These are phyloP conservation scores for Perca fluviatilis DNA, from an alignment of 2,113 vertebrate genomes.

Conservation along the genomic window DNA sequence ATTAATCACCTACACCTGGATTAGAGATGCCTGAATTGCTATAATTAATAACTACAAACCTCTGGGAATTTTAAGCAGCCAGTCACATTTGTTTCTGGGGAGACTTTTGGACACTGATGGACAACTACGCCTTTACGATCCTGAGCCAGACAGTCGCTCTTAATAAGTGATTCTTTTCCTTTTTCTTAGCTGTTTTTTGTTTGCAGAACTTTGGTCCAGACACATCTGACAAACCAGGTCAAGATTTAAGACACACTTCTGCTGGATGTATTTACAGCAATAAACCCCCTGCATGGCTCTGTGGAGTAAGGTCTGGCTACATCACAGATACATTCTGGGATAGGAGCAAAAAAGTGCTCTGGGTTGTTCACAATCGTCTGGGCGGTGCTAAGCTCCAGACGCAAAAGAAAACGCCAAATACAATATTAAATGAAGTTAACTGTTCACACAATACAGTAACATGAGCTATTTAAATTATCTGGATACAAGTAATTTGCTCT, in stretches of 20 bases:
- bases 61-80: slow-evolving; percentile 35
- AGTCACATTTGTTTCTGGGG: slow-evolving; percentile 27
- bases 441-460: too few relatives aligned
- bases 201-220: neutral
- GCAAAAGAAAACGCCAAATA: too few relatives aligned
- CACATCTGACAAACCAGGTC: neutral
- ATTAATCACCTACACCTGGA: slow-evolving; percentile 59
- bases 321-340: too few relatives aligned
- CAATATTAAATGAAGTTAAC: too few relatives aligned
- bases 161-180: neutral
- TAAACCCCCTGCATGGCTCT: too few relatives aligned
- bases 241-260: neutral
- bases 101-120: slow-evolving; percentile 29
- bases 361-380: too few relatives aligned
- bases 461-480: too few relatives aligned
- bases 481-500: too few relatives aligned
- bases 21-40: slow-evolving; percentile 29
- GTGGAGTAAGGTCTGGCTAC: too few relatives aligned
- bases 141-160: neutral
- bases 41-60: slow-evolving; percentile 60
- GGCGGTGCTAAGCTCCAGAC: too few relatives aligned
- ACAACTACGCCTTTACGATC: slow-evolving; percentile 20
- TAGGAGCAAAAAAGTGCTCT: too few relatives aligned
- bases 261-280: slow-evolving; percentile 30
- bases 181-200: neutral